A percentile compares a stretch with the other conserved stretches of the same genome.
These are phyloP conservation scores for Calcarius lapponicus DNA, from an alignment of 2,797 vertebrate genomes.

Conservation along the genomic window DNA sequence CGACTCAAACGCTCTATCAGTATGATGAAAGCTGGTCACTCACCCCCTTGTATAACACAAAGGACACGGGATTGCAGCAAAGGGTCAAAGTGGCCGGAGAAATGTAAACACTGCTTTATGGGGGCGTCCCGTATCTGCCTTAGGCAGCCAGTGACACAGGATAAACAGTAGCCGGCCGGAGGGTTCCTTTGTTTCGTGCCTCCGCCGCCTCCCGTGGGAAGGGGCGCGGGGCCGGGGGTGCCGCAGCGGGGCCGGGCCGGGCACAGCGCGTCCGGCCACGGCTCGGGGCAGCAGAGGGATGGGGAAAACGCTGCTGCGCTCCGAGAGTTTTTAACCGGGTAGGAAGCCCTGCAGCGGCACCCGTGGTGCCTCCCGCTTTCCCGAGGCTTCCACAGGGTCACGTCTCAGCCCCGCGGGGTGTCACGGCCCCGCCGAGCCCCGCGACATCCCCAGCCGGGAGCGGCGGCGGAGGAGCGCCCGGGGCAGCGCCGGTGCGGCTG, in stretches of 20 bases:
- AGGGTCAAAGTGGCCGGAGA: background rate
- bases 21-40: background rate
- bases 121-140: background rate
- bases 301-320: background rate
- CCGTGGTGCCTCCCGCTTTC: background rate
- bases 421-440: background rate
- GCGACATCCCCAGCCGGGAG: slow-evolving; percentile 6
- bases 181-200: background rate
- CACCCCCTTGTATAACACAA: background rate
- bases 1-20: background rate
- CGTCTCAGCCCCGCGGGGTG: background rate
- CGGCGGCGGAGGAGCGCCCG: slow-evolving; percentile 11
- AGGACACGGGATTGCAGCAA: background rate
- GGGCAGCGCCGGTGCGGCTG: background rate
- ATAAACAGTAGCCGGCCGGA: background rate
- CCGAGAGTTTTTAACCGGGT: background rate
- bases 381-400: background rate
- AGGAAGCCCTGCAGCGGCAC: background rate
- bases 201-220: background rate
- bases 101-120: background rate
- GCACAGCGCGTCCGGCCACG: background rate
- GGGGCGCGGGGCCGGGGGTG: background rate
- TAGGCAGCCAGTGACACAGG: background rate
- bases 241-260: background rate
- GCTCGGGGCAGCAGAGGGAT: background rate